Evolutionary conservation across 2,113 vertebrate genomes (phyloP), one percentile per base, ranked within the genome.

Genomic region (Barnardius zonarius): DNA sequence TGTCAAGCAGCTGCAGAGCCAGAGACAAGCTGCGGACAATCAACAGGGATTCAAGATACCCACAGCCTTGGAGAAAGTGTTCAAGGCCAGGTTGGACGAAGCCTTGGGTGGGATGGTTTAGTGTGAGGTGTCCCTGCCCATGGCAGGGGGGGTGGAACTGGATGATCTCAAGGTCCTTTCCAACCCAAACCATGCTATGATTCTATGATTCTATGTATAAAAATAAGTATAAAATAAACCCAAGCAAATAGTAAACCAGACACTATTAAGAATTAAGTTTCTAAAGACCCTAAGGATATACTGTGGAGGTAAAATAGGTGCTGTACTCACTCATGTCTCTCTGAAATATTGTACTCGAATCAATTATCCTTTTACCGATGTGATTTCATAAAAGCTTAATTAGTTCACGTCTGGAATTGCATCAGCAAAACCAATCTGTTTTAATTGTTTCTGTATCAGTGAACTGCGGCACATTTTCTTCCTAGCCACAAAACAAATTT

Each of bases 391-490:
- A 95, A 78, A 39, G 28, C 37, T 69, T 92, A 93, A 96, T 96
- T 95, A 89, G 86, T 93, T 91, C 77, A 73, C 24, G 37, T 87
- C 57, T 96, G 81, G 37, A 95, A 88, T 80, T 92, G 27, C 70
- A 95, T 90, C 78, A 91, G 63, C 90, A 94, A 91, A 95, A 80
- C 79, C 77, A 89, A 93, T 96, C 88, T 94, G 79, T 95, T 97
- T 93, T 97, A 93, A 96, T 97, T 96, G 93, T 94, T 95, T 97
- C 93, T 92, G 63, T 92, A 79, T 89, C 83, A 96, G 54, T 94
- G 95, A 95, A 82, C 77, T 95, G 70, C 74, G 59, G 69, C 57
- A 76, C 48, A 19, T 7, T 73, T 83, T 85, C 82, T 92, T 94
- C 25, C 49, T 66, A 87, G 9, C 25, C 70, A 67, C 62, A 82